A percentile compares a stretch with the other conserved stretches of the same genome.
phyloP scores from a whole-genome alignment of 2,797 vertebrate species.

The Acanthurus leucopareius region DNA sequence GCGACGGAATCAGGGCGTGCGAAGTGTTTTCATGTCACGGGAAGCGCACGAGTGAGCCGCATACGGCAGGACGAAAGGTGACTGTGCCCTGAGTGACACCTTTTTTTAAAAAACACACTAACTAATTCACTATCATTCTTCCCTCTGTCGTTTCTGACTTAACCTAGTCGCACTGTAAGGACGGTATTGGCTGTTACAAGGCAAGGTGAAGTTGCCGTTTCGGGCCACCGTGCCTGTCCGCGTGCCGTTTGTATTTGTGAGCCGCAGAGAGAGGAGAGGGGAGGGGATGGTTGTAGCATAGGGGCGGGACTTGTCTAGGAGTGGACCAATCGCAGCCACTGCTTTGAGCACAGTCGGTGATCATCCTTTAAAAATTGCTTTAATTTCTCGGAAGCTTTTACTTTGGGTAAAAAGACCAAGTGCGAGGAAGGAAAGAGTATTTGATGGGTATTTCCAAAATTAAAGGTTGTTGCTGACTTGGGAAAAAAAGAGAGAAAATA shows the following conservation, averaged over 20 bases:
- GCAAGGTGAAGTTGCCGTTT: conserved; percentile 44
- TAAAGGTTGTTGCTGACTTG: background rate
- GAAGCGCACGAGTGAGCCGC: conserved; percentile 48
- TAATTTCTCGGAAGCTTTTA: background rate
- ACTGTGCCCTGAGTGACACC: conserved; percentile 48
- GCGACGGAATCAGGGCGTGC: conserved; percentile 49
- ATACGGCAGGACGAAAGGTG: conserved; percentile 50
- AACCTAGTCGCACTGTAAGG: background rate
- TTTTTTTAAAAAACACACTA: conserved; percentile 2
- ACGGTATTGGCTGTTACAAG: background rate
- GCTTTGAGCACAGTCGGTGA: conserved; percentile 3
- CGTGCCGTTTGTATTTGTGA: conserved; percentile 33
- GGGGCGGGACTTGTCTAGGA: conserved; percentile 40
- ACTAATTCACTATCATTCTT: conserved; percentile 6
- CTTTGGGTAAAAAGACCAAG: background rate
- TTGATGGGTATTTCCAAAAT: background rate
- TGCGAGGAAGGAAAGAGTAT: background rate
- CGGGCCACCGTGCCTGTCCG: conserved; percentile 13
- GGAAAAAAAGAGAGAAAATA: too few relatives aligned
- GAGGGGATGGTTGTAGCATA: conserved; percentile 47
- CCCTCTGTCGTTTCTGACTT: background rate
- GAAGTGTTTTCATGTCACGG: conserved; percentile 63
- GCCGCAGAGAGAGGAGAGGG: conserved; percentile 60
- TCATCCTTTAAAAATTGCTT: background rate
- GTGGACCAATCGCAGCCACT: conserved; percentile 51